phyloP scores from a whole-genome alignment of 2,113 vertebrate species.

The Pollimyrus isidori region DNA sequence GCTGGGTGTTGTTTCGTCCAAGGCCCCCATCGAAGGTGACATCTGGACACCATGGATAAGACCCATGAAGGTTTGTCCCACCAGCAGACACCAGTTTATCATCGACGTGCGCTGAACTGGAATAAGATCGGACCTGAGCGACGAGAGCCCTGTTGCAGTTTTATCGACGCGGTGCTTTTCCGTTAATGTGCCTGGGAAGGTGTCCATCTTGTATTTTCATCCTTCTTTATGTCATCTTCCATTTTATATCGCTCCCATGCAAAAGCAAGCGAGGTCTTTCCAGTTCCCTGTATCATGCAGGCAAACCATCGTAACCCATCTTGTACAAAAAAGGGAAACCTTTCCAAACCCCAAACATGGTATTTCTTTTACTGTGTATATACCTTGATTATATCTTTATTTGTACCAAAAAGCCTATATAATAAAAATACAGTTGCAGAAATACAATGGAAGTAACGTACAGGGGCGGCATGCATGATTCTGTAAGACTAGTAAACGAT shows the following conservation, averaged over 20 bases:
- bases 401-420: constrained; percentile 20
- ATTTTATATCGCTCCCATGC: constrained; percentile 18
- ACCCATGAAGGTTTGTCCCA: background rate
- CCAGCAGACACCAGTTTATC: background rate
- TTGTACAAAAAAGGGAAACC: background rate
- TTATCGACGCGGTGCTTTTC: background rate
- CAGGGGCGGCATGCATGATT: background rate
- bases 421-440: constrained; percentile 23
- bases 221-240: background rate
- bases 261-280: constrained; percentile 6
- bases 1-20: background rate
- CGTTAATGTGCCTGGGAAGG: constrained; percentile 6
- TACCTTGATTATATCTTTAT: constrained; percentile 22
- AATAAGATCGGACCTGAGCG: background rate
- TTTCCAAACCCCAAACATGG: background rate
- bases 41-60: background rate
- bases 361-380: constrained; percentile 23
- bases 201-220: background rate
- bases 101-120: background rate
- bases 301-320: constrained; percentile 15
- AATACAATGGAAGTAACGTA: constrained; percentile 1
- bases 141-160: background rate
- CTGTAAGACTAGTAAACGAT: background rate
- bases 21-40: background rate
- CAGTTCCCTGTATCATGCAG: constrained; percentile 7